Evolutionary conservation across 2,797 vertebrate genomes (phyloP).

Genomic region (Poeciliopsis presidionis): DNA sequence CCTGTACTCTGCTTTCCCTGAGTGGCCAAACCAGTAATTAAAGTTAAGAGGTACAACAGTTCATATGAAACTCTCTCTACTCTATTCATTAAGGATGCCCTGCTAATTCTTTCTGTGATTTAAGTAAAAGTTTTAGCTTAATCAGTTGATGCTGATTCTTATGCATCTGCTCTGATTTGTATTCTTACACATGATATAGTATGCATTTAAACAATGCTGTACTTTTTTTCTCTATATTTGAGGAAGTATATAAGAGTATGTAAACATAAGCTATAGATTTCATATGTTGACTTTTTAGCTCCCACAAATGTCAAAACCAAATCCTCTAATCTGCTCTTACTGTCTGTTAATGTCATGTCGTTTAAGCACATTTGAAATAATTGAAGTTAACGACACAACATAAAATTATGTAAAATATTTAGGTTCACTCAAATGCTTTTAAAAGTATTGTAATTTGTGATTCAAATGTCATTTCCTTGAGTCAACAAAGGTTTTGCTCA

Average conservation of each 20-base stretch:
- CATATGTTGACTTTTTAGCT: background rate
- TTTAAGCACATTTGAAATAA: background rate
- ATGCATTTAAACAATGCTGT: background rate
- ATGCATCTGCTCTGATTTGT: background rate
- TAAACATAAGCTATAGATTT: background rate
- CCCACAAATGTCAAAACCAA: background rate
- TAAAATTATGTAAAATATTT: background rate
- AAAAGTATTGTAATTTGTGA: background rate
- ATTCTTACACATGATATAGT: background rate
- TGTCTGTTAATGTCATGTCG: background rate
- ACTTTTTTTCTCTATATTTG: background rate
- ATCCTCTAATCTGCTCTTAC: background rate
- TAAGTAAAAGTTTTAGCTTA: slow-evolving; percentile 7
- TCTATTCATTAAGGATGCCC: slow-evolving; percentile 8
- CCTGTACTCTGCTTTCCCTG: slow-evolving; percentile 18
- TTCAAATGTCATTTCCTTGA: slow-evolving; percentile 6
- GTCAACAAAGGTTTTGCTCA: slow-evolving; percentile 2
- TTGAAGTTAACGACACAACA: background rate
- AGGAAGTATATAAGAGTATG: background rate
- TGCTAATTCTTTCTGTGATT: background rate
- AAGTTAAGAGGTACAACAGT: slow-evolving; percentile 28
- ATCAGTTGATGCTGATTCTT: slow-evolving; percentile 10
- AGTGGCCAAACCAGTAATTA: slow-evolving; percentile 31
- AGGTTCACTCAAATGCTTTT: background rate
- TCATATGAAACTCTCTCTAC: slow-evolving; percentile 11